Evolutionary conservation across 92 coral and sea anemone genomes (phyloP), one percentile per base, ranked within the genome.

Genomic region (Epizoanthus rinbou): DNA sequence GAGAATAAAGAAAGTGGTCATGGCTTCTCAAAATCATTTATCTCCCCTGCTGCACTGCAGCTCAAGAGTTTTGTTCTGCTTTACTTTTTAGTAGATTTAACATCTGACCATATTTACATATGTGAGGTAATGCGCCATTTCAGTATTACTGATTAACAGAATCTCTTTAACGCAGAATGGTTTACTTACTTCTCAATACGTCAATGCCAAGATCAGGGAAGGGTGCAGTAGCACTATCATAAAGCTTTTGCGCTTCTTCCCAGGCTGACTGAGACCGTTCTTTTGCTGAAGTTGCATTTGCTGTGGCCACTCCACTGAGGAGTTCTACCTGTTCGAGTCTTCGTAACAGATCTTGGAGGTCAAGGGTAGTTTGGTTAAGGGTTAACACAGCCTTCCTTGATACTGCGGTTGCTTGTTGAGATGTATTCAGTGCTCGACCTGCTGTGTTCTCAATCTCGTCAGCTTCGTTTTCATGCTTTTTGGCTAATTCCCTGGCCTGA

Each of bases 381-480:
- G 80, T 85, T 16, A 47, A 21, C 57, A 89, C 74, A 16, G 92
- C 98, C 62, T 86, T 69, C 53, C 91, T 81, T 21, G 91, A 84
- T 43, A 73, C 83, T 64, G 59, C 80, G n/a, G 80, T 64, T 22
- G 95, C 98, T 84, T 93, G 62, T 66, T 83, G 72, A 13, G 98
- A 93, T 16, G 73, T 91, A 66, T 84, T 85, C 33, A 88, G 86
- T 31, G 93, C 93, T 22, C 86, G 41, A 69, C 73, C 78, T 8
- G 98, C 91, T 43, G 79, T 88, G 62, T 88, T 76, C 18, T 91
- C 87, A 58, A 95, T 88, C 33, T 76, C 52, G 43, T 86, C 85
- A 0, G 97, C 98, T 24, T 95, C 98, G 2, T 58, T 79, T 85
- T 92, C 95, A 75, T 95, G 98, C 47, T 85, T 88, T 69, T 66